These are phyloP conservation scores for Dendrolimus punctatus DNA, from an alignment of 1,140 invertebrate genomes.

Conservation along the genomic window DNA sequence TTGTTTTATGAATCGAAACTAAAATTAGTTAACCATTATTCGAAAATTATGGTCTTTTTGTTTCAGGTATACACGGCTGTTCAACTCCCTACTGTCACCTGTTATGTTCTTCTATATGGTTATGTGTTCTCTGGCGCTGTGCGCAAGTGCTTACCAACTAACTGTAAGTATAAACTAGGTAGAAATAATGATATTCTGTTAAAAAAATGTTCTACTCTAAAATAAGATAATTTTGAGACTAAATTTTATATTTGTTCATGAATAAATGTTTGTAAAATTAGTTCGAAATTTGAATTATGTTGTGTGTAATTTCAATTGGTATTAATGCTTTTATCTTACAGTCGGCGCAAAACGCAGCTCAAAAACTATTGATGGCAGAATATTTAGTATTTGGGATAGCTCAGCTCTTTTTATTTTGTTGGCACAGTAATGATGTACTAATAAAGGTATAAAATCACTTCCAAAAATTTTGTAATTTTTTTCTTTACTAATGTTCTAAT, in stretches of 20 bases:
- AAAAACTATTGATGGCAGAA: constrained; percentile 49
- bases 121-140: constrained; percentile 51
- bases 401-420: constrained; percentile 54
- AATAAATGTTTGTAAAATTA: too few relatives aligned
- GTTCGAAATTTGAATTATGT: too few relatives aligned
- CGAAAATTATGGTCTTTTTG: constrained; percentile 7
- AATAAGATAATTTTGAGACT: too few relatives aligned
- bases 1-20: not conserved
- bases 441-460: constrained; percentile 29
- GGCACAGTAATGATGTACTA: constrained; percentile 55
- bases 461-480: too few relatives aligned
- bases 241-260: too few relatives aligned
- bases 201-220: too few relatives aligned
- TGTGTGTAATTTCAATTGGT: not conserved
- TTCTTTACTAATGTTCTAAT: too few relatives aligned
- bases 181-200: not conserved
- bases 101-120: constrained; percentile 57
- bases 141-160: constrained; percentile 50
- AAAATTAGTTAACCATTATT: constrained; percentile 5
- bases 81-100: constrained; percentile 51
- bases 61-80: constrained; percentile 52
- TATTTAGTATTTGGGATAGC: constrained; percentile 50
- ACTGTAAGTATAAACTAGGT: constrained; percentile 34
- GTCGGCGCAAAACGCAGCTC: constrained; percentile 32
- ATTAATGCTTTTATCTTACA: constrained; percentile 21